Evolutionary conservation across 2,797 vertebrate species (phyloP).

Genomic region (Hylomyscus alleni): DNA sequence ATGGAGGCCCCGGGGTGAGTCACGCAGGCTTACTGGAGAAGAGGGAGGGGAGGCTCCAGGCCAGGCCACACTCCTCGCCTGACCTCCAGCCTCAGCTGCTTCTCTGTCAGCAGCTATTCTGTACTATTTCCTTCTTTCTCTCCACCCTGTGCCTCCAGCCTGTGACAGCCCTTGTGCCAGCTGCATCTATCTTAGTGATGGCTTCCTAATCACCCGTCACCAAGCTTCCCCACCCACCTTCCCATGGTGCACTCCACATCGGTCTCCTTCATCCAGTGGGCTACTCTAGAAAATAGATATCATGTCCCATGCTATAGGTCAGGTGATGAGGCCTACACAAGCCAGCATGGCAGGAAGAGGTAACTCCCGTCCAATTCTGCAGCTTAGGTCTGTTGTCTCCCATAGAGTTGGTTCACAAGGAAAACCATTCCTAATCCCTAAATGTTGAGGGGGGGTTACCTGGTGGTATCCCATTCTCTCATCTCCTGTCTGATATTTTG

Average conservation of each 20-base stretch:
- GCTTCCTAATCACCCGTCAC: neutral
- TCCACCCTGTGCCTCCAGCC: neutral
- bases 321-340: neutral
- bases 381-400: neutral
- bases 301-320: neutral
- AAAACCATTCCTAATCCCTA: neutral
- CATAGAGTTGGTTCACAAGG: neutral
- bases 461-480: neutral
- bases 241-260: neutral
- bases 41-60: neutral
- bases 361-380: neutral
- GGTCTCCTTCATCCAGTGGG: neutral
- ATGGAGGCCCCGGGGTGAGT: neutral
- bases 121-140: neutral
- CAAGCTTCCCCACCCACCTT: neutral
- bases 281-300: neutral
- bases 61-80: neutral
- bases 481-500: neutral
- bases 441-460: fast-evolving
- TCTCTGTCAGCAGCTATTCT: neutral
- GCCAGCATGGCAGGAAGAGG: fast-evolving
- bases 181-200: neutral
- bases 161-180: neutral
- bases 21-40: neutral
- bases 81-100: fast-evolving